Base-by-base conservation (phyloP, 2,113 vertebrate species). In the Xenus cinereus region DNA sequence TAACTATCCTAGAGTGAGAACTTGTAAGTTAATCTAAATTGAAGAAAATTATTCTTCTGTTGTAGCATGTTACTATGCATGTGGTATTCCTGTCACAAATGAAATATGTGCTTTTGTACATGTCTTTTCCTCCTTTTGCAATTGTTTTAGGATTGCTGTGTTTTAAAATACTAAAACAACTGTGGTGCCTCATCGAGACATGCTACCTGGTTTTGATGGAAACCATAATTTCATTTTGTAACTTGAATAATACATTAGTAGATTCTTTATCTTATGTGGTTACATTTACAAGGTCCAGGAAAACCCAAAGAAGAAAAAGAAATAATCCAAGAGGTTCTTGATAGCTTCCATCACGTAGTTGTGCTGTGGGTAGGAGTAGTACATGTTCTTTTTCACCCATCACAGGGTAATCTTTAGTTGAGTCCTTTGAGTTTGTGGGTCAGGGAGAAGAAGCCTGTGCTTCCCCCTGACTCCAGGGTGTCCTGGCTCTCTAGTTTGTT, bases 1-100 rank as follows among this genome's bases (percentile, higher is more conserved):
- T 98, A 99, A 99, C 98, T 99, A 99, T 92, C 99, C 99, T 63
- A 98, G 99, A 97, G 99, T 99, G 96, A 99, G 99, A 97, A 99
- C 99, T 57, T 99, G 99, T 99, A 98, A 99, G 99, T 97, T 87
- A 24, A 92, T 85, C 92, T 54, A 43, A 73, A 48, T 57, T 43
- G 60, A 53, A 68, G 60, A 56, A 56, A 79, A 59, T 15, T 1
- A 7, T 14, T 73, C 26, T 75, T 48, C 28, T 79, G 6, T 60
- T 87, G 53, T 43, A 78, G 26, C 22, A 32, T 37, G 27, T 75
- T 75, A 33, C 53, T 79, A 4, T n/a, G 37, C 32, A 10, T 59
- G 39, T 15, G 56, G 22, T 72, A 15, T 76, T 82, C 26, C 51
- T 46, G 33, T 39, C 74, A 59, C 17, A 66, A 71, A 9, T 35